Base-by-base conservation (phyloP, 64 coral and sea anemone genomes). In the Anthopleura sola region DNA sequence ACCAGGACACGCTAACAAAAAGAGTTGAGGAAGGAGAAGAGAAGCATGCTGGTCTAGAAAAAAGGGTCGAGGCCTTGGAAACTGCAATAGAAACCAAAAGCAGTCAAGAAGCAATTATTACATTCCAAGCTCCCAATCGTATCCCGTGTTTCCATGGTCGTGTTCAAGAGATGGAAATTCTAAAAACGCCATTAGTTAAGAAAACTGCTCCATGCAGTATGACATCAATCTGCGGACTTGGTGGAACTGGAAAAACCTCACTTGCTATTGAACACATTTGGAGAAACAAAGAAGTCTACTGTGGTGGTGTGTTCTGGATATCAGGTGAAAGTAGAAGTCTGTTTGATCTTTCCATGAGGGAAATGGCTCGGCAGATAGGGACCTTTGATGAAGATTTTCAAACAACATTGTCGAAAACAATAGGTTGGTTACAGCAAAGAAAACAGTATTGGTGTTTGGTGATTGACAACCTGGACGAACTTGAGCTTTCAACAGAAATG, bases 181-280 rank as follows among this genome's bases (percentile, higher is more conserved):
- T 44, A 44, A 44, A 44, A 3, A 3, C 4, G 40, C 40, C 40
- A 44, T 44, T 44, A 44, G 40, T 44, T 3, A 44, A 44, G 40
- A 44, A 44, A 44, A 44, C 40, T 44, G 40, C 40, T 44, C 40
- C 40, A 44, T 44, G 40, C 40, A 44, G 40, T 2, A 44, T 44
- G 39, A 80, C 80, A 80, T 68, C 82, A 3, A 83, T 94, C 76
- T 91, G 80, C 68, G 93, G 93, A 55, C 86, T 94, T 54, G 93
- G 93, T 18, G 93, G 93, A 54, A 84, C 90, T 0, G 93, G 93
- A 14, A 94, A 94, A 88, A 91, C 93, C 5, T 91, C 93, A 46
- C 85, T 94, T 29, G 85, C 80, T n/a, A 78, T 94, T 11, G 93
- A 94, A 69, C 86, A 80, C 55, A 83, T 94, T 23, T 91, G 93